A percentile compares a stretch with the other conserved stretches of the same genome.
Evolutionary conservation across 64 coral and sea anemone genomes (phyloP).

Genomic region (Pocillopora verrucosa): DNA sequence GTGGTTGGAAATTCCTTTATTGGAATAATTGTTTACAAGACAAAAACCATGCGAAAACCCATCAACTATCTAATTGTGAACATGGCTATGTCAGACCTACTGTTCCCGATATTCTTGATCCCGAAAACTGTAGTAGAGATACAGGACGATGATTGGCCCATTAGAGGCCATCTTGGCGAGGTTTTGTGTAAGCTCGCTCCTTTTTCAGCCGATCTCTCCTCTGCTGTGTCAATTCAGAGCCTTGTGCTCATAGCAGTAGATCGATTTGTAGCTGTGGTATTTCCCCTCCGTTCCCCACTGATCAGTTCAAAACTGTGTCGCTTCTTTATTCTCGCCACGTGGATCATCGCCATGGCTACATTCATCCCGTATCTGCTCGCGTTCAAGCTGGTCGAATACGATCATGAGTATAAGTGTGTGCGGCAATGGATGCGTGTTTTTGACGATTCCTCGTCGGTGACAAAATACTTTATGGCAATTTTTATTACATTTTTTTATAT

Average conservation of each 20-base stretch:
- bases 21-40: conserved; percentile 1
- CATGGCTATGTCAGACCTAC: conserved; percentile 12
- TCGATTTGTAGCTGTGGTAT: no score
- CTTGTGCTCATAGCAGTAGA: no score
- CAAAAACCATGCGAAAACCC: not conserved
- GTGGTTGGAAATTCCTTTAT: not conserved
- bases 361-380: not conserved
- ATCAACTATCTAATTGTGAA: conserved; percentile 11
- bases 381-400: not conserved
- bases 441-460: not conserved
- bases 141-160: no score
- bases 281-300: no score
- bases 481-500: not conserved
- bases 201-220: no score
- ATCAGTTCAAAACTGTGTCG: no score
- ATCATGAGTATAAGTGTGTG: not conserved
- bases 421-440: not conserved
- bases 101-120: not conserved
- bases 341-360: not conserved
- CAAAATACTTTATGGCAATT: not conserved
- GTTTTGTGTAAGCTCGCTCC: no score
- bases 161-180: no score
- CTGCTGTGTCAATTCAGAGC: no score
- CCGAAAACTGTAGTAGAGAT: not conserved
- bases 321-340: no score